Percentiles rank a stretch among this genome's conserved stretches.
Conservation (phyloP, 1,140 invertebrate genomes). For the Sminthurides bifidus region DNA sequence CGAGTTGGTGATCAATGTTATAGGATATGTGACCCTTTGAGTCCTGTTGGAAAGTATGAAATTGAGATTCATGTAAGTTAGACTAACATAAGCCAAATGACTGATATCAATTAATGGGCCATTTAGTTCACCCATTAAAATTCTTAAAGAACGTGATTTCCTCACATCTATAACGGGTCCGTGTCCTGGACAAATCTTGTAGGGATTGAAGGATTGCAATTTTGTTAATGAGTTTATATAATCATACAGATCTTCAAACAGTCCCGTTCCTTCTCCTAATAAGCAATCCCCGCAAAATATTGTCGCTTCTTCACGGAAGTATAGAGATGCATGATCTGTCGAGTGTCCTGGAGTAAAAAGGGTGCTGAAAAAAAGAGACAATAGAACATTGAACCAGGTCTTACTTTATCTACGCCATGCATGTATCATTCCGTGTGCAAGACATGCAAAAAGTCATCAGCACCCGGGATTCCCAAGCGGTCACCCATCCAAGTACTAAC, state of each 20-base stretch:
- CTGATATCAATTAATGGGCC: neutral
- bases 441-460: too few relatives aligned
- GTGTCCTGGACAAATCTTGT: conserved; percentile 83
- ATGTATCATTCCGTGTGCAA: too few relatives aligned
- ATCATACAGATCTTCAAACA: conserved; percentile 77
- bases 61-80: neutral
- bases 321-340: conserved; percentile 76
- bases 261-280: conserved; percentile 83
- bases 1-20: conserved; percentile 1
- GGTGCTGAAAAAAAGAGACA: conserved; percentile 41
- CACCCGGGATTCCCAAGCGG: conserved; percentile 37
- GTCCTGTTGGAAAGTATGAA: neutral
- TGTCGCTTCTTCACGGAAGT: conserved; percentile 68
- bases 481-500: conserved; percentile 38
- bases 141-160: neutral
- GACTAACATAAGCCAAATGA: neutral
- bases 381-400: too few relatives aligned
- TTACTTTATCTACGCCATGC: too few relatives aligned
- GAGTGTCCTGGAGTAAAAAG: conserved; percentile 90
- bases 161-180: conserved; percentile 60
- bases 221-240: conserved; percentile 79
- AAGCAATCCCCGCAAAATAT: conserved; percentile 92
- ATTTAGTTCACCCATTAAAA: too few relatives aligned
- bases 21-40: neutral
- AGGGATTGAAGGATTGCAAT: conserved; percentile 62